phyloP scores from a whole-genome alignment of 2,113 vertebrate genomes.

The Hippocampus zosterae region DNA sequence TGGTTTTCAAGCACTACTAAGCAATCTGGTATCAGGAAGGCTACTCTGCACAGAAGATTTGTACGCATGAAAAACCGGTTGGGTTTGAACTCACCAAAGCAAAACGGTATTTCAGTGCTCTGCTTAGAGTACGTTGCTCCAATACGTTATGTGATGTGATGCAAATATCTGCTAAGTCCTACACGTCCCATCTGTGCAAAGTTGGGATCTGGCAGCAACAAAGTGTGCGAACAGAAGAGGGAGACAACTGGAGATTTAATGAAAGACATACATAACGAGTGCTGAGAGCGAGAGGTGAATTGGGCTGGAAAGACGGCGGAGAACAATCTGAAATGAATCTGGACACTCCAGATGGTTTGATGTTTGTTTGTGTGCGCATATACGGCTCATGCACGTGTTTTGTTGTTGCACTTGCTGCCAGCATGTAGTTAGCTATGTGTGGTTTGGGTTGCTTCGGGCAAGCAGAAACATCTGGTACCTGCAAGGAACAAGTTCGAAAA shows the following conservation, averaged over 20 bases:
- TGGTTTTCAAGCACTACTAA: constrained; percentile 18
- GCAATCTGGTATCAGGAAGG: background rate
- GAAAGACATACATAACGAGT: constrained; percentile 43
- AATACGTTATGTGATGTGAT: constrained; percentile 44
- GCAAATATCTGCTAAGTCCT: constrained; percentile 40
- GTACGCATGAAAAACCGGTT: background rate
- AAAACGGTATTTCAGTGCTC: constrained; percentile 24
- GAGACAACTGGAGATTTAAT: constrained; percentile 44
- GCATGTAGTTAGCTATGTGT: constrained; percentile 26
- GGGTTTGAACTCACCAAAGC: background rate
- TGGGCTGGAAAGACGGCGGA: constrained; percentile 60
- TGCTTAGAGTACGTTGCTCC: constrained; percentile 36
- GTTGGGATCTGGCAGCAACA: constrained; percentile 31
- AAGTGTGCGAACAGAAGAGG: constrained; percentile 26
- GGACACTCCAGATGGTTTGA: constrained; percentile 64
- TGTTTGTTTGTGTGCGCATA: constrained; percentile 28
- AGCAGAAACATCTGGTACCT: constrained; percentile 53
- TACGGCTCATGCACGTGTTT: constrained; percentile 1
- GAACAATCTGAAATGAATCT: constrained; percentile 65
- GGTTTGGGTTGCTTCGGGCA: constrained; percentile 33
- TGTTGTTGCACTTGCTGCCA: constrained; percentile 18
- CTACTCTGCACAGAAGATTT: constrained; percentile 1
- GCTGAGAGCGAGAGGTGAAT: constrained; percentile 58
- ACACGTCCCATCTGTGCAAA: constrained; percentile 58
- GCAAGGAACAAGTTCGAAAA: constrained; percentile 12